phyloP scores from a whole-genome alignment of 2,888 invertebrate species.

The Psylliodes chrysocephalus region DNA sequence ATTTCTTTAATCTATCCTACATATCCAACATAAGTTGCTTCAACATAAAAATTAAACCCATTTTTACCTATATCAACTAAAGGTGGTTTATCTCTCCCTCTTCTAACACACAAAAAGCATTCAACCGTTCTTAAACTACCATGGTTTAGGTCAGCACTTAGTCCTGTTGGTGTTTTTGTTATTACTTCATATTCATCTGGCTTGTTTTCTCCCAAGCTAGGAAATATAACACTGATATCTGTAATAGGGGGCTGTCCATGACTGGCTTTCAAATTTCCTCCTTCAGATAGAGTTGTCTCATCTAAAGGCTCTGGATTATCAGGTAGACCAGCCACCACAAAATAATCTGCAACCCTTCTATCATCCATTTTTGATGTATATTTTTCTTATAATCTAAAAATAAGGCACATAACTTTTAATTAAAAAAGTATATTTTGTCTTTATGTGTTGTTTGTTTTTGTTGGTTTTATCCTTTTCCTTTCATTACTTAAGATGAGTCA shows the following conservation, averaged over 20 bases:
- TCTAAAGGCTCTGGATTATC: conserved; percentile 81
- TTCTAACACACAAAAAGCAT: conserved; percentile 90
- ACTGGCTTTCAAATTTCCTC: conserved; percentile 83
- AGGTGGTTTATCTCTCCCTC: conserved; percentile 95
- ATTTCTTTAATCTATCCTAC: too few relatives aligned
- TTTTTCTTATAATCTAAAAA: conserved; percentile 16
- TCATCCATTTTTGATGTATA: conserved; percentile 75
- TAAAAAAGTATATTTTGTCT: background rate
- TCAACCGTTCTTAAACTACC: conserved; percentile 94
- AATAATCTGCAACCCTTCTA: conserved; percentile 94
- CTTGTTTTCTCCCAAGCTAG: conserved; percentile 84
- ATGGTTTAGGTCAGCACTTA: conserved; percentile 96
- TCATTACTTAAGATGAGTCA: conserved; percentile 26
- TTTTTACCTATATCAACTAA: conserved; percentile 93
- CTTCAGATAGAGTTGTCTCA: conserved; percentile 78
- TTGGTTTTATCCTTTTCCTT: conserved; percentile 23
- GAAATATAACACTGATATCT: conserved; percentile 93
- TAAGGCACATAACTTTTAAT: conserved; percentile 29
- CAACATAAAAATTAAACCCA: too few relatives aligned
- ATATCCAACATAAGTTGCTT: too few relatives aligned
- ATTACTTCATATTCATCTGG: conserved; percentile 81
- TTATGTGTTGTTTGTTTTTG: conserved; percentile 18
- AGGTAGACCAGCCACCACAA: conserved; percentile 96
- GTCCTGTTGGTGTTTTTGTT: conserved; percentile 84
- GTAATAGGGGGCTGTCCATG: conserved; percentile 93